phyloP scores from a whole-genome alignment of 2,888 invertebrate genomes.

The Agrotis clavis region DNA sequence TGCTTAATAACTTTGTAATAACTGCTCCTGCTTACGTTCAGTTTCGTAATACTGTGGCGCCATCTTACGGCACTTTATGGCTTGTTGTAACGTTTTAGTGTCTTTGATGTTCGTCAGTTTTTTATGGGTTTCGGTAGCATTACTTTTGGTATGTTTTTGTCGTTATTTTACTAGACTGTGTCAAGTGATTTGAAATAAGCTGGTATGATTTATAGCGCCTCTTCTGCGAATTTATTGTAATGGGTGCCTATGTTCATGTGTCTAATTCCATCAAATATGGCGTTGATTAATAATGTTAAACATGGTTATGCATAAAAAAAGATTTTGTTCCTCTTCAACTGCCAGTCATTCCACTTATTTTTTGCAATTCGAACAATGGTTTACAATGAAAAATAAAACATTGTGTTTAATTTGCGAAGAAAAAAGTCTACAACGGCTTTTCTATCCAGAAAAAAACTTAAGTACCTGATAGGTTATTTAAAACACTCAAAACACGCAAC shows the following conservation, averaged over 20 bases:
- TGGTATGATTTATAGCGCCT: constrained; percentile 51
- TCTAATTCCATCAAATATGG: constrained; percentile 35
- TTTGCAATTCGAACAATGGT: constrained; percentile 46
- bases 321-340: constrained; percentile 35
- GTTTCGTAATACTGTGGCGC: constrained; percentile 72
- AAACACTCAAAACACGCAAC: constrained; percentile 34
- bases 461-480: constrained; percentile 15
- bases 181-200: constrained; percentile 37
- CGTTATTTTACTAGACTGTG: constrained; percentile 36
- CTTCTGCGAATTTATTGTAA: constrained; percentile 35
- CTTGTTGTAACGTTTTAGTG: constrained; percentile 57
- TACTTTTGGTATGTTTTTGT: constrained; percentile 42
- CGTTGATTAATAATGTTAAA: constrained; percentile 53
- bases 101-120: constrained; percentile 58
- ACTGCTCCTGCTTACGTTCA: constrained; percentile 57
- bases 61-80: constrained; percentile 64
- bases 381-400: constrained; percentile 21
- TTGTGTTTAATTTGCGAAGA: constrained; percentile 10
- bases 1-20: constrained; percentile 75
- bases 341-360: constrained; percentile 46
- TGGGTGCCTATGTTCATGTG: constrained; percentile 26
- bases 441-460: constrained; percentile 7
- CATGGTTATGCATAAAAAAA: constrained; percentile 29
- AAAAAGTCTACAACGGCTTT: constrained; percentile 24
- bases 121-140: constrained; percentile 61